phyloP scores from a whole-genome alignment of 2,113 vertebrate genomes.

The Beaufortia kweichowensis region DNA sequence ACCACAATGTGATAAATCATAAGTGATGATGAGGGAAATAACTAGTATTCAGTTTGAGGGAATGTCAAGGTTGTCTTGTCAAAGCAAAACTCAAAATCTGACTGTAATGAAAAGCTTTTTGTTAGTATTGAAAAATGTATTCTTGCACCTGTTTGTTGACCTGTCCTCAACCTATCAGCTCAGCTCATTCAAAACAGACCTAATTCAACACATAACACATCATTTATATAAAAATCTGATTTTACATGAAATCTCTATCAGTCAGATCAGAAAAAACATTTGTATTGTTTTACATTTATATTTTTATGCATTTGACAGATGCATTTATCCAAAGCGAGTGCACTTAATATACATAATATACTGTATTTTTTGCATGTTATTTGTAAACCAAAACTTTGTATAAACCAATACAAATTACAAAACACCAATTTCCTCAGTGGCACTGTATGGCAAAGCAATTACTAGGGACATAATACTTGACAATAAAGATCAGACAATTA shows the following conservation, averaged over 20 bases:
- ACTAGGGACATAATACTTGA: no score
- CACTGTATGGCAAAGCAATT: neutral
- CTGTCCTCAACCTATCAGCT: neutral
- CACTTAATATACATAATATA: no score
- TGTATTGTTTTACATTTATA: no score
- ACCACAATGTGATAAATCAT: neutral
- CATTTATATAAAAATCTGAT: neutral
- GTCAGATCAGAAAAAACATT: no score
- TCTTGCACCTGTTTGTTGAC: neutral
- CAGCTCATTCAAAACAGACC: neutral
- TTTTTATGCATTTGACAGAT: no score
- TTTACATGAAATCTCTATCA: neutral
- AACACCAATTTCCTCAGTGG: neutral
- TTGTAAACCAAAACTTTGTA: no score
- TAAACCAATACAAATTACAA: neutral
- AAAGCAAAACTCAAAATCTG: neutral
- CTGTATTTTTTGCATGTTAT: no score
- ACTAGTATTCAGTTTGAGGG: neutral
- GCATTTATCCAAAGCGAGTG: no score
- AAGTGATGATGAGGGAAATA: neutral
- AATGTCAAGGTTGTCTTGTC: neutral
- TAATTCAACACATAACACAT: neutral
- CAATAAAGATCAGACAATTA: no score
- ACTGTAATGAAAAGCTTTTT: neutral
- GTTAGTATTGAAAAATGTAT: neutral